Conservation (phyloP, 2,797 vertebrate species). For the Hypotaenidia okinawae region DNA sequence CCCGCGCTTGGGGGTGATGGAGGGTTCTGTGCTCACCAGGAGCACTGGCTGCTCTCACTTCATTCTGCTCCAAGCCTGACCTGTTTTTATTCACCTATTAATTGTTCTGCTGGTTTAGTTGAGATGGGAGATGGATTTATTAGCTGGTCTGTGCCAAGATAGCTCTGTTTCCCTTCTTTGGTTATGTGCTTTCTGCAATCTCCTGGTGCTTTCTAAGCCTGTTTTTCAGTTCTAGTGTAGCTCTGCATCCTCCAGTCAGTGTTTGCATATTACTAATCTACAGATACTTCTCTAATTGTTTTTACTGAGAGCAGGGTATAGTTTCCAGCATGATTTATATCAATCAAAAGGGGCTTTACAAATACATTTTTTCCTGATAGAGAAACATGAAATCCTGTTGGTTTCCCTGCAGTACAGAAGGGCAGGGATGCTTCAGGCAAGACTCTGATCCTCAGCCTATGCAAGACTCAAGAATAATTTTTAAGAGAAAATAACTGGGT, state of each 20-base stretch:
- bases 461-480: not conserved
- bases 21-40: not conserved
- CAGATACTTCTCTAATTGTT: not conserved
- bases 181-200: not conserved
- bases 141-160: not conserved
- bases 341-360: not conserved
- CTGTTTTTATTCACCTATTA: not conserved
- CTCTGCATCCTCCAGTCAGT: not conserved
- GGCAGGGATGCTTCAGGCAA: not conserved
- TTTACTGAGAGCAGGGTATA: not conserved
- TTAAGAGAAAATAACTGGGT: not conserved
- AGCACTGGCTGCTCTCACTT: not conserved
- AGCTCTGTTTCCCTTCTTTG: conserved; percentile 23
- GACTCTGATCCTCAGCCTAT: not conserved
- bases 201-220: not conserved
- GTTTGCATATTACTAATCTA: not conserved
- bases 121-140: not conserved
- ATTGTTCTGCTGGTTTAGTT: not conserved
- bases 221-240: not conserved
- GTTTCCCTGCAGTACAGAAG: not conserved
- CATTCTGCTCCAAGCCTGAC: not conserved
- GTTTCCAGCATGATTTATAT: not conserved
- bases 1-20: not conserved
- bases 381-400: not conserved
- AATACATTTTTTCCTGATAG: not conserved